Evolutionary conservation across 2,797 vertebrate genomes (phyloP).

Genomic region (Semaprochilodus insignis): DNA sequence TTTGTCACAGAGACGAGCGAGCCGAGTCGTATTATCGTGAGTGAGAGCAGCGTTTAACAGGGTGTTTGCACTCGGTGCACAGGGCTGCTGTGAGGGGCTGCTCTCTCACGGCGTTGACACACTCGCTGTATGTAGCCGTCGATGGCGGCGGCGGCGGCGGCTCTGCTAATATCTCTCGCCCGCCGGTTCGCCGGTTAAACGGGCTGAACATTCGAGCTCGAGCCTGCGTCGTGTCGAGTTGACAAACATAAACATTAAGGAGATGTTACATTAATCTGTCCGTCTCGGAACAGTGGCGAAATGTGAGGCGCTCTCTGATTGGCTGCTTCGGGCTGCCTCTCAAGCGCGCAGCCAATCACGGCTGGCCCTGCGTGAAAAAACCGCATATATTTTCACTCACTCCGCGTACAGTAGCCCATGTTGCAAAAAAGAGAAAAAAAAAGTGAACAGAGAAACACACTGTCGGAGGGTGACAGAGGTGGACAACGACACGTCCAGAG

Average conservation of each 20-base stretch:
- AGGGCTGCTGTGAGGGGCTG: constrained; percentile 13
- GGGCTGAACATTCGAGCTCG: constrained; percentile 16
- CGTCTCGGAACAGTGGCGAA: constrained; percentile 63
- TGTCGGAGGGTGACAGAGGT: constrained; percentile 59
- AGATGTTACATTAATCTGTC: constrained; percentile 72
- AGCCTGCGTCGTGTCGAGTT: background rate
- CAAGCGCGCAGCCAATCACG: constrained; percentile 83
- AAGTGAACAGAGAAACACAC: constrained; percentile 70
- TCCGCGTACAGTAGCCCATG: constrained; percentile 81
- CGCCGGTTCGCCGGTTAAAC: background rate
- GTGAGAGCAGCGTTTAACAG: constrained; percentile 3
- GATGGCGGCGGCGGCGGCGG: constrained; percentile 19
- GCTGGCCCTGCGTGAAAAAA: constrained; percentile 74
- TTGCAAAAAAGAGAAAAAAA: constrained; percentile 55
- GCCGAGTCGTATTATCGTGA: background rate
- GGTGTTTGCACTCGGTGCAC: constrained; percentile 27
- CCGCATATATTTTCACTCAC: constrained; percentile 78
- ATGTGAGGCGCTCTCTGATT: constrained; percentile 79
- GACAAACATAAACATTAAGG: constrained; percentile 58
- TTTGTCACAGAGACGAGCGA: background rate
- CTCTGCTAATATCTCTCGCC: too few relatives aligned
- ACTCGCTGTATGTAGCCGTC: constrained; percentile 1
- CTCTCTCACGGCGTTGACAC: constrained; percentile 14
- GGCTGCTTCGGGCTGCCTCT: constrained; percentile 78
- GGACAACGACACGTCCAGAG: constrained; percentile 23